These are phyloP conservation scores for Syngnathus acus DNA, from an alignment of 2,797 vertebrate genomes.

Conservation along the genomic window DNA sequence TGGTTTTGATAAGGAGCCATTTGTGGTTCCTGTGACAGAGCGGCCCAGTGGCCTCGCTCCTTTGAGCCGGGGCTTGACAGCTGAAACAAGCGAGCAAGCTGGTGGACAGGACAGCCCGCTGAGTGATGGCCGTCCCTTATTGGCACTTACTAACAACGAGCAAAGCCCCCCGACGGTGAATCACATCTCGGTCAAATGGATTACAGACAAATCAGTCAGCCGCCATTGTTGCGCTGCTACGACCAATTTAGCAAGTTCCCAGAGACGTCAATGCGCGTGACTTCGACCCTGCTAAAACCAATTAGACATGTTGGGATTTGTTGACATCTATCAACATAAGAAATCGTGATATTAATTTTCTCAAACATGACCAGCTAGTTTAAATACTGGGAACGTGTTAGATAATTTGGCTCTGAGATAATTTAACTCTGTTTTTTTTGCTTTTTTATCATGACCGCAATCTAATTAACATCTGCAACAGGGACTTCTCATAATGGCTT, in stretches of 20 bases:
- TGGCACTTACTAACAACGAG: slow-evolving; percentile 63
- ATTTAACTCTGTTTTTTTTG: not conserved
- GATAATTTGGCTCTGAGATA: not conserved
- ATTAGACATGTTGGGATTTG: slow-evolving; percentile 3
- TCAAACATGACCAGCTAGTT: not conserved
- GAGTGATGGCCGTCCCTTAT: slow-evolving; percentile 64
- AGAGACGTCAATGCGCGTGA: slow-evolving; percentile 16
- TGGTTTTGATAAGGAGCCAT: slow-evolving; percentile 54
- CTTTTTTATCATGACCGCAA: slow-evolving; percentile 50
- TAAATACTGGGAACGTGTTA: not conserved
- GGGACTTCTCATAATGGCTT: slow-evolving; percentile 44
- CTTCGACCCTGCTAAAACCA: slow-evolving; percentile 17
- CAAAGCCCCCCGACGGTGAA: slow-evolving; percentile 60
- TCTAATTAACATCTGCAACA: slow-evolving; percentile 45
- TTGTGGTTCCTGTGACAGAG: slow-evolving; percentile 41
- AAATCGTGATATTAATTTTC: not conserved
- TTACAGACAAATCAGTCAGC: slow-evolving; percentile 55
- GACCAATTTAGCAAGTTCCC: slow-evolving; percentile 37
- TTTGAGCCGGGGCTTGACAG: slow-evolving; percentile 55
- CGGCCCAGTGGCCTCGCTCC: slow-evolving; percentile 38
- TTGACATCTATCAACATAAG: not conserved
- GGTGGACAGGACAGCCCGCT: slow-evolving; percentile 63
- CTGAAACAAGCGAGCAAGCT: slow-evolving; percentile 61
- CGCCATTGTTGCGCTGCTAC: slow-evolving; percentile 39
- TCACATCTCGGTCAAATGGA: slow-evolving; percentile 63